A percentile compares a stretch with the other conserved stretches of the same genome.
Conservation (phyloP, 2,113 vertebrate genomes). For the Ictalurus punctatus region DNA sequence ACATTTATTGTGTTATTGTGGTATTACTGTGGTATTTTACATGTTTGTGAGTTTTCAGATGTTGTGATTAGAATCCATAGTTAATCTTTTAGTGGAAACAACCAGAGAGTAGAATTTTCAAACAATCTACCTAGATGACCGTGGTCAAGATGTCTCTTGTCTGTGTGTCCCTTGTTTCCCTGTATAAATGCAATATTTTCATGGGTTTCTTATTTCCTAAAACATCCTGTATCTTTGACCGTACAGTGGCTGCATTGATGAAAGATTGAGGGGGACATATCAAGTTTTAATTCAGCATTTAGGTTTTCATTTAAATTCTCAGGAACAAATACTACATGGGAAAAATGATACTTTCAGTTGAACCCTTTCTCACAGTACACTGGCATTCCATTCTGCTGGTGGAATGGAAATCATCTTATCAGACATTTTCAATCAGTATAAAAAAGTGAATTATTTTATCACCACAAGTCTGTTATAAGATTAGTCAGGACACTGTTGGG, state of each 20-base stretch:
- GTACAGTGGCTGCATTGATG: conserved; percentile 26
- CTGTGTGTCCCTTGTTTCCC: conserved; percentile 10
- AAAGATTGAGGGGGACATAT: conserved; percentile 12
- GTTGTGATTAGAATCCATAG: neutral
- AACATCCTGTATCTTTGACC: conserved; percentile 41
- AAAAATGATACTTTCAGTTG: neutral
- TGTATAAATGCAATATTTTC: conserved; percentile 20
- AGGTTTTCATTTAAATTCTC: neutral
- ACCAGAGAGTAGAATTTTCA: neutral
- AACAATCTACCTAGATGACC: conserved; percentile 36
- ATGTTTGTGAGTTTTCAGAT: neutral
- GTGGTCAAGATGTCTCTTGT: conserved; percentile 14
- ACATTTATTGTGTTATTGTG: neutral
- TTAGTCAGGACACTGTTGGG: too few species aligned
- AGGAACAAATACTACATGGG: neutral
- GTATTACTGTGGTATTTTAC: neutral
- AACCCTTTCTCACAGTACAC: neutral
- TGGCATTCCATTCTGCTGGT: too few species aligned
- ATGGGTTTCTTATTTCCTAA: conserved; percentile 30
- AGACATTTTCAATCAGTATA: too few species aligned
- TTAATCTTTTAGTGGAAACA: conserved; percentile 9
- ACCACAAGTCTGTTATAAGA: too few species aligned
- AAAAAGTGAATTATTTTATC: too few species aligned
- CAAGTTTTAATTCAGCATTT: neutral
- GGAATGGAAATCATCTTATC: too few species aligned